phyloP scores from a whole-genome alignment of 2,797 vertebrate genomes.

The Hozukius guyotensis region DNA sequence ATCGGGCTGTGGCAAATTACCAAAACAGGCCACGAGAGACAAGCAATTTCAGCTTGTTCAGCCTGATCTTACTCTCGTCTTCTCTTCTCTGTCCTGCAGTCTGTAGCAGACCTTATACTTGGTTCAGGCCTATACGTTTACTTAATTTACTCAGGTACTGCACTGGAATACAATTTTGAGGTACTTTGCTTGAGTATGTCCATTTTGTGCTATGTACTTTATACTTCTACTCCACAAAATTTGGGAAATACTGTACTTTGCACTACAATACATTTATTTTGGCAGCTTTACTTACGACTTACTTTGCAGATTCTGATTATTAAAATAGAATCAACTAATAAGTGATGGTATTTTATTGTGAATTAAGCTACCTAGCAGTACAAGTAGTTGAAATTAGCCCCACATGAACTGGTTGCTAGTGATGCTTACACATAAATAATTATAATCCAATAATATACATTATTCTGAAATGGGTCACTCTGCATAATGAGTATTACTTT shows the following conservation, averaged over 20 bases:
- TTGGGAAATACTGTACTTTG: not conserved
- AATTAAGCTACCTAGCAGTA: no score
- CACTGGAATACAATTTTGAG: no score
- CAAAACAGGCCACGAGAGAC: constrained; percentile 12
- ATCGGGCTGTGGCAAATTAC: constrained; percentile 8
- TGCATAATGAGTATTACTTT: not conserved
- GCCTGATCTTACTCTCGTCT: not conserved
- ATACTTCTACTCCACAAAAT: not conserved
- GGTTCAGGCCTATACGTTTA: not conserved
- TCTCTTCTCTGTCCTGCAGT: not conserved
- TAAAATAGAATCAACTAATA: no score
- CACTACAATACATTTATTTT: rapidly evolving
- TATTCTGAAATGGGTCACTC: not conserved
- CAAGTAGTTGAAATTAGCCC: no score
- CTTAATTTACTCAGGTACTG: not conserved
- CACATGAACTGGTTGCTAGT: no score
- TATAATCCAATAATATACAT: not conserved
- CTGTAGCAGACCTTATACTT: not conserved
- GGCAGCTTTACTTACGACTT: not conserved
- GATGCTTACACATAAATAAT: no score
- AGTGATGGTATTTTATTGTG: no score
- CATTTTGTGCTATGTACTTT: not conserved
- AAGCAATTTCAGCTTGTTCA: constrained; percentile 5
- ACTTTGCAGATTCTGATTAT: not conserved
- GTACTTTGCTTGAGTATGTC: not conserved